Base-by-base conservation (phyloP, 2,797 vertebrate genomes). In the Pygocentrus nattereri region DNA sequence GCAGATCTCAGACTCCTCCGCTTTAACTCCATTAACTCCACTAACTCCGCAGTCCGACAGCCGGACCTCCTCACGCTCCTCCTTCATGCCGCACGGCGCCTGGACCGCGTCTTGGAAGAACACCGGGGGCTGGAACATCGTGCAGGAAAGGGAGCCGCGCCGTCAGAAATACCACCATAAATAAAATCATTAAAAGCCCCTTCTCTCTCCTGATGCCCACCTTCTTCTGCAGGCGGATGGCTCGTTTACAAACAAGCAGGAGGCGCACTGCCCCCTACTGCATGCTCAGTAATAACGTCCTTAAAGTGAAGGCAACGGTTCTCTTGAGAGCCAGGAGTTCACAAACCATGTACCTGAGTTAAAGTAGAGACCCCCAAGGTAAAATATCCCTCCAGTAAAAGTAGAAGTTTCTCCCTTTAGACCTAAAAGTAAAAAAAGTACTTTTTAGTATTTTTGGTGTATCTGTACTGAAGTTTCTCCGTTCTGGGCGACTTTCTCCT, bases 181-280 rank as follows among this genome's bases (percentile, higher is more conserved):
- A 72, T 61, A 62, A 34, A 52, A 25, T 7, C 15, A n/a, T 44
- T 44, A 18, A 69, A 5, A 4, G n/a, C n/a, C 38, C 25, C n/a
- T n/a, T n/a, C 11, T 4, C 25, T 27, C 10, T 61, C n/a, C 25
- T 61, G 64, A 30, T 64, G 4, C 18, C 30, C 65, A 68, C 27
- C 44, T 80, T 73, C 78, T 73, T 80, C 78, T 80, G 31, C 69
- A 52, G 18, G 30, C 61, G 13, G 1, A 5, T 19, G 11, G 30
- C 50, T 16, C 2, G 44, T 64, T 1, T 47, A 23, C 4, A 1
- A 25, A 25, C 10, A 19, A 15, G 11, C n/a, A 12, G 11, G 1
- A 25, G 21, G 12, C 59, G 25, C 11, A 80, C 78, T 73, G 78
- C 78, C 78, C 78, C 23, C 78, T 79, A 49, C 41, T 59, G 67